phyloP scores from a whole-genome alignment of 2,888 invertebrate genomes.

The Hybos culiciformis region DNA sequence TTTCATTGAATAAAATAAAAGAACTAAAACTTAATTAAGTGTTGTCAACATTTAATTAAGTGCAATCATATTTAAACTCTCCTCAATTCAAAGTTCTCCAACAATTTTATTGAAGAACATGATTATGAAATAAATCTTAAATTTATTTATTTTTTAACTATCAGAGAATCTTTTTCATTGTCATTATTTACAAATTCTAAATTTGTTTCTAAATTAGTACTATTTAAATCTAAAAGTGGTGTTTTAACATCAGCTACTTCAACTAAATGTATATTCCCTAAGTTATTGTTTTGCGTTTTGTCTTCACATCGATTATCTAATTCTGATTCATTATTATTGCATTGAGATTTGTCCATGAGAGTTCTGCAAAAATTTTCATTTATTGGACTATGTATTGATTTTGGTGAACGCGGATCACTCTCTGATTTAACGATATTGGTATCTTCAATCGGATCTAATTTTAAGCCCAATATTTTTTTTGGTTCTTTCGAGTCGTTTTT shows the following conservation, averaged over 20 bases:
- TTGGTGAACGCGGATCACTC: slow-evolving; percentile 25
- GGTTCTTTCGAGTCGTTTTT: background rate
- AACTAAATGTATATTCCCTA: slow-evolving; percentile 9
- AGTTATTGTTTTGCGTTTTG: slow-evolving; percentile 4
- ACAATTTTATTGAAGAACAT: no score
- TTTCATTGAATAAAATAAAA: no score
- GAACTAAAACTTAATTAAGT: no score
- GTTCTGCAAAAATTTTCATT: slow-evolving; percentile 3
- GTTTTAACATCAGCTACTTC: slow-evolving; percentile 14
- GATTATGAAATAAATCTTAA: no score
- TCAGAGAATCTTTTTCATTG: slow-evolving; percentile 16
- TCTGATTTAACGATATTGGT: slow-evolving; percentile 18
- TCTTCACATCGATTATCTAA: background rate
- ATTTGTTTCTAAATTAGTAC: slow-evolving; percentile 14
- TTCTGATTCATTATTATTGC: background rate
- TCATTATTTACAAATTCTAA: slow-evolving; percentile 12
- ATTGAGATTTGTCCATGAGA: background rate
- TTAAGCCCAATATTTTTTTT: slow-evolving; percentile 3
- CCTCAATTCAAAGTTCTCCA: no score
- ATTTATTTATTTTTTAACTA: slow-evolving; percentile 12
- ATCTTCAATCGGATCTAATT: slow-evolving; percentile 3
- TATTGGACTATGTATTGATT: slow-evolving; percentile 1
- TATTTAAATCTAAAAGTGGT: slow-evolving; percentile 15
- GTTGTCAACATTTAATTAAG: no score
- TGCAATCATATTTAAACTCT: no score